Evolutionary conservation across 2,888 invertebrate species (phyloP).

Genomic region (Cordilura impudica): DNA sequence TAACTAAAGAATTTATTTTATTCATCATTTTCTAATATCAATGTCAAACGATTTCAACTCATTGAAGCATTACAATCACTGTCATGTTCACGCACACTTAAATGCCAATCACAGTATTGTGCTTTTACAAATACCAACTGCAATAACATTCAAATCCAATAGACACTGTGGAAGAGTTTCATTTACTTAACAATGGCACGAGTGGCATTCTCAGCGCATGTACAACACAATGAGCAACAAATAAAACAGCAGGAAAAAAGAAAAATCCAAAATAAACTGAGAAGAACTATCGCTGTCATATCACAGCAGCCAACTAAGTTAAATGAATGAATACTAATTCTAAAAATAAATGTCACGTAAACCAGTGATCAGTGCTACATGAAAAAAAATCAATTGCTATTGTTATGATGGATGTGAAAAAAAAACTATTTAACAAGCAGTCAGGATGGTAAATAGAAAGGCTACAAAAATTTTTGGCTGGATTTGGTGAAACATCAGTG

Average conservation of each 20-base stretch:
- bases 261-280: neutral
- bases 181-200: no score
- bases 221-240: neutral
- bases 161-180: no score
- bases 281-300: slow-evolving; percentile 41
- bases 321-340: slow-evolving; percentile 7
- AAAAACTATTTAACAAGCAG: neutral
- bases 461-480: neutral
- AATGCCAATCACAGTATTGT: slow-evolving; percentile 2
- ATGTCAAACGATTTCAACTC: slow-evolving; percentile 10
- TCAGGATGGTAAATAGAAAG: neutral
- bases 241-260: neutral
- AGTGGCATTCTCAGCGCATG: no score
- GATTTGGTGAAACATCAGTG: no score
- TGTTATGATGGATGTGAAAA: neutral
- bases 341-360: slow-evolving; percentile 67
- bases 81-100: slow-evolving; percentile 37
- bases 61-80: slow-evolving; percentile 27
- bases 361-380: slow-evolving; percentile 75
- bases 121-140: neutral
- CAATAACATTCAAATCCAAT: slow-evolving; percentile 47
- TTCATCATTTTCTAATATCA: neutral
- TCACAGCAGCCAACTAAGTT: slow-evolving; percentile 12
- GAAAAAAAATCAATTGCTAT: slow-evolving; percentile 71
- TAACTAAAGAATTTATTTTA: neutral